phyloP scores from a whole-genome alignment of 2,797 vertebrate species.

The Dendrocincla fuliginosa region DNA sequence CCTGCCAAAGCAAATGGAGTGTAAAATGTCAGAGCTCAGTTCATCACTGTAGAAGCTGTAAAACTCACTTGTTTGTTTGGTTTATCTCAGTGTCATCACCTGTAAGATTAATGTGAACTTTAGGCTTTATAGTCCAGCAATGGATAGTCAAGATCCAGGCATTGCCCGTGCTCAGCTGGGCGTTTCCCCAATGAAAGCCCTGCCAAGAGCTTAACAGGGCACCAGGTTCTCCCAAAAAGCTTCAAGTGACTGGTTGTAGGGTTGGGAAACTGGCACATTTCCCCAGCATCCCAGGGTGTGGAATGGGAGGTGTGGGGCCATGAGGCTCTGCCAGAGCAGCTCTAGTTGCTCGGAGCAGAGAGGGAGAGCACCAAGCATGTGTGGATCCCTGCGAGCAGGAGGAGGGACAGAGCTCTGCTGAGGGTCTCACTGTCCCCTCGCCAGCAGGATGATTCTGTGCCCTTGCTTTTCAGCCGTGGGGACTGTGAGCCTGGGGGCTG shows the following conservation, averaged over 20 bases:
- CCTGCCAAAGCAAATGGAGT: not conserved
- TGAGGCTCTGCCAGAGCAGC: not conserved
- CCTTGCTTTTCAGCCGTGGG: not conserved
- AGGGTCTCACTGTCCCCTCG: not conserved
- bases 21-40: not conserved
- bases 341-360: not conserved
- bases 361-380: not conserved
- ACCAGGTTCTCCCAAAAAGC: not conserved
- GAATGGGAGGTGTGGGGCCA: not conserved
- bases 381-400: not conserved
- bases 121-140: not conserved
- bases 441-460: not conserved
- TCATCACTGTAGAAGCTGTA: not conserved
- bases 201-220: not conserved
- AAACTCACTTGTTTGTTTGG: not conserved
- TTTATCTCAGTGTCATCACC: not conserved
- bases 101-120: not conserved
- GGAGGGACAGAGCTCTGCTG: not conserved
- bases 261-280: not conserved
- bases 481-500: not conserved
- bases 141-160: not conserved
- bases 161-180: not conserved
- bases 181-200: not conserved
- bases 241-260: not conserved
- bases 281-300: rapidly evolving